These are phyloP conservation scores for Ophiothrix spiculata DNA, from an alignment of 35 echinoderm and acorn worm species.

Conservation along the genomic window DNA sequence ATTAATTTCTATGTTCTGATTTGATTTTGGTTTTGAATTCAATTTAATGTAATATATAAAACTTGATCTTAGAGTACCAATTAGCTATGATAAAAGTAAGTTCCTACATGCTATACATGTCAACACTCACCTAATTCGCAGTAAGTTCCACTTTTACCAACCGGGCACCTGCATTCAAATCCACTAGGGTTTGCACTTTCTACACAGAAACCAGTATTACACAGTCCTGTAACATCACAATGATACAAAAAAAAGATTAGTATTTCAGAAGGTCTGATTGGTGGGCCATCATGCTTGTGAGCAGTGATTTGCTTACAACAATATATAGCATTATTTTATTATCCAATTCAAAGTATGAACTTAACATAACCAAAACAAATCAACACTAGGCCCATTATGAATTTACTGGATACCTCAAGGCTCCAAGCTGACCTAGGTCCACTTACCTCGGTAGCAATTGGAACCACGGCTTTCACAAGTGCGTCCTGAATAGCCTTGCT, in stretches of 20 bases:
- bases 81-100: no score
- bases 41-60: no score
- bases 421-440: not conserved
- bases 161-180: conserved; percentile 65
- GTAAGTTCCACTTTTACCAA: conserved; percentile 47
- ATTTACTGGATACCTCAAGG: no score
- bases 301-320: not conserved
- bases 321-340: no score
- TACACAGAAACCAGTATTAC: conserved; percentile 42
- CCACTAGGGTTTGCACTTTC: conserved; percentile 46
- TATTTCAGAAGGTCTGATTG: not conserved
- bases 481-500: conserved; percentile 51
- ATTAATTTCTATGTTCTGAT: no score
- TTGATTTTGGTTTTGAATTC: no score
- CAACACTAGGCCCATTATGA: no score
- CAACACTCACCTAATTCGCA: conserved; percentile 41
- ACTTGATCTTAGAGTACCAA: no score
- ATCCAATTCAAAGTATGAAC: not conserved
- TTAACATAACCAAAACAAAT: not conserved
- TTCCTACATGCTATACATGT: conserved; percentile 3
- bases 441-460: not conserved
- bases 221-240: conserved; percentile 16
- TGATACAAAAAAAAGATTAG: not conserved
- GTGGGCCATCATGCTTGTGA: not conserved
- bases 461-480: conserved; percentile 41